Evolutionary conservation across 2,113 vertebrate genomes (phyloP).

Genomic region (Aythya baeri): DNA sequence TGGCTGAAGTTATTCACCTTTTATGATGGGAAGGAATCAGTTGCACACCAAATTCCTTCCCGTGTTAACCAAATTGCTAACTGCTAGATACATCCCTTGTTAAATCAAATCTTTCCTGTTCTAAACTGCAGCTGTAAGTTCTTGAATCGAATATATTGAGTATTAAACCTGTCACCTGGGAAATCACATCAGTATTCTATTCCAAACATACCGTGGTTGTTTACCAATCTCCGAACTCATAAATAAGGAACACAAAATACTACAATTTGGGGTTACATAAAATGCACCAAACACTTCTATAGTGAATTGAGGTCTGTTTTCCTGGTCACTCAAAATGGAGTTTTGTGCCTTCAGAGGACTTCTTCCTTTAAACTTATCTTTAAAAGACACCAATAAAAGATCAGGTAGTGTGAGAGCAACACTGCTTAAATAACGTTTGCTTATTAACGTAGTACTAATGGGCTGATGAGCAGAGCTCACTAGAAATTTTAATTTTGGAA

Average conservation of each 20-base stretch:
- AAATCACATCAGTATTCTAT: slow-evolving; percentile 51
- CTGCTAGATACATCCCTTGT: neutral
- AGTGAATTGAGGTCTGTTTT: neutral
- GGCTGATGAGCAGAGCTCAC: neutral
- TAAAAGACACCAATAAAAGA: neutral
- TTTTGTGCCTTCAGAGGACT: neutral
- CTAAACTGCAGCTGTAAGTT: slow-evolving; percentile 49
- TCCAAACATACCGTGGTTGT: neutral
- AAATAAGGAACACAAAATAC: neutral
- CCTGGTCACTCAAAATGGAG: neutral
- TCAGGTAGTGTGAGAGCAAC: neutral
- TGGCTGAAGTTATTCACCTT: neutral
- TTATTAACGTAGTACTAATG: neutral
- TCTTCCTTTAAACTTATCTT: neutral
- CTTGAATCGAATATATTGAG: slow-evolving; percentile 40
- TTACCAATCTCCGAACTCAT: neutral
- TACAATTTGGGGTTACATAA: neutral
- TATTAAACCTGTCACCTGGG: slow-evolving; percentile 39
- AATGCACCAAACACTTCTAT: neutral
- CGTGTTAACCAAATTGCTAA: slow-evolving; percentile 25
- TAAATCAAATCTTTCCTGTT: slow-evolving; percentile 35
- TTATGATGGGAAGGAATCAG: slow-evolving; percentile 16
- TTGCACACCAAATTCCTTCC: slow-evolving; percentile 25
- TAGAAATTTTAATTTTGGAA: neutral
- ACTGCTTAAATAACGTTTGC: neutral